Evolutionary conservation across 2,113 vertebrate genomes (phyloP).

Genomic region (Stigmatopora argus): DNA sequence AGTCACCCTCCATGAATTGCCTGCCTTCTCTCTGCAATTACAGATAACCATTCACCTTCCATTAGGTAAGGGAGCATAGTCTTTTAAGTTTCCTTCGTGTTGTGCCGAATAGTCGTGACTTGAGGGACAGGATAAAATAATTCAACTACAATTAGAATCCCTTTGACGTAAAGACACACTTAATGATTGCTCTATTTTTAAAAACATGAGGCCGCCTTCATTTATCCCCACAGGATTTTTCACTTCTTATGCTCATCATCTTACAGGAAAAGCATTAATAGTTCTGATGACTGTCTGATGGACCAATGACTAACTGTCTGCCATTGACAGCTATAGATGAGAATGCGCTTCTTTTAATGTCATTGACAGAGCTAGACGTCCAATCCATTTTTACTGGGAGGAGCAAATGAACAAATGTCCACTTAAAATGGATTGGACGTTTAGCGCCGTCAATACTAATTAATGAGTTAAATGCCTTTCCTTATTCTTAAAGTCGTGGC

Average conservation of each 20-base stretch:
- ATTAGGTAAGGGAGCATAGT: slow-evolving; percentile 27
- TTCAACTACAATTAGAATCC: slow-evolving; percentile 57
- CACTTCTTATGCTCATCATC: slow-evolving; percentile 9
- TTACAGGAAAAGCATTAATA: slow-evolving; percentile 36
- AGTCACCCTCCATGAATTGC: slow-evolving; percentile 23
- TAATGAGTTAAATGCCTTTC: slow-evolving; percentile 1
- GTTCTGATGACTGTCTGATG: slow-evolving; percentile 32
- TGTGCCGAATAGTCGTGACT: slow-evolving; percentile 42
- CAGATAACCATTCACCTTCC: slow-evolving; percentile 58
- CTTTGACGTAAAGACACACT: slow-evolving; percentile 21
- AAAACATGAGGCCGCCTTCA: neutral
- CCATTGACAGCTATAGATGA: neutral
- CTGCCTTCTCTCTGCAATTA: slow-evolving; percentile 45
- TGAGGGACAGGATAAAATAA: slow-evolving; percentile 45
- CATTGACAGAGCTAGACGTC: no score
- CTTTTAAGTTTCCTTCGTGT: slow-evolving; percentile 34
- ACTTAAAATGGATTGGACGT: no score
- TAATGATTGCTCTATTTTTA: slow-evolving; percentile 15
- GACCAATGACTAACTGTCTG: slow-evolving; percentile 34
- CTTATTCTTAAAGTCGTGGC: neutral
- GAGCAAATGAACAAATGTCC: no score
- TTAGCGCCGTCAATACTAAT: no score
- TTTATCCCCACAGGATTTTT: slow-evolving; percentile 13
- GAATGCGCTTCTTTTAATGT: no score
- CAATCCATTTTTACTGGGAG: no score